A percentile compares a stretch with the other conserved stretches of the same genome.
Conservation (phyloP, 2,113 vertebrate species). For the Melanocharis versteri region DNA sequence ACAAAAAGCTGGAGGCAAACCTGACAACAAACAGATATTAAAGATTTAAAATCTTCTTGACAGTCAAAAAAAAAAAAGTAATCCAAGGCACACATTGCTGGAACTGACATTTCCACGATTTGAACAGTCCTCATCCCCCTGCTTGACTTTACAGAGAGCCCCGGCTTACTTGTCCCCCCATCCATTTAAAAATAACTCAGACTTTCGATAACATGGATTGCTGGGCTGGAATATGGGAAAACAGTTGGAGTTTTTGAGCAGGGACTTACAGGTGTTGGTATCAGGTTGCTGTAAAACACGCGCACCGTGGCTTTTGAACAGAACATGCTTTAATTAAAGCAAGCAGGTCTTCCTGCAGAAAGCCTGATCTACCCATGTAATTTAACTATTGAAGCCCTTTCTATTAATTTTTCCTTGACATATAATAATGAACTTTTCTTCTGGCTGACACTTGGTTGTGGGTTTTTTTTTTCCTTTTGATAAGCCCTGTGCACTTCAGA, state of each 20-base stretch:
- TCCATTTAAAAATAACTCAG: slow-evolving; percentile 26
- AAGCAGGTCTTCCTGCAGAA: slow-evolving; percentile 19
- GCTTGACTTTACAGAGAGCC: background rate
- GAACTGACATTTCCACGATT: slow-evolving; percentile 8
- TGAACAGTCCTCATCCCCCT: background rate
- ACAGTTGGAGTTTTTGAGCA: background rate
- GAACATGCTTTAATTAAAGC: slow-evolving; percentile 26
- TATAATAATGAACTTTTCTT: slow-evolving; percentile 30
- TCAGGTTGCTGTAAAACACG: background rate
- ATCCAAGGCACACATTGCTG: background rate
- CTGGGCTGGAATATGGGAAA: background rate
- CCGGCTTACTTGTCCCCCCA: background rate
- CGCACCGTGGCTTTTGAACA: background rate
- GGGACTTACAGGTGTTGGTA: background rate
- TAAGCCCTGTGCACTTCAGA: background rate
- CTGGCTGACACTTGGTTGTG: background rate
- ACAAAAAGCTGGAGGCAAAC: slow-evolving; percentile 23
- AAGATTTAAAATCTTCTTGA: slow-evolving; percentile 45
- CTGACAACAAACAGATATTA: slow-evolving; percentile 52
- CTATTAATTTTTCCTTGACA: slow-evolving; percentile 32
- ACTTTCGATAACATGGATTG: background rate
- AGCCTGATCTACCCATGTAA: background rate
- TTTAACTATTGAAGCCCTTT: slow-evolving; percentile 35
- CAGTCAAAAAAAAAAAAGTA: background rate
- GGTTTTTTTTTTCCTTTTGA: background rate